Evolutionary conservation across 2,113 vertebrate genomes (phyloP), one percentile per base, ranked within the genome.

Genomic region (Hemicordylus capensis): DNA sequence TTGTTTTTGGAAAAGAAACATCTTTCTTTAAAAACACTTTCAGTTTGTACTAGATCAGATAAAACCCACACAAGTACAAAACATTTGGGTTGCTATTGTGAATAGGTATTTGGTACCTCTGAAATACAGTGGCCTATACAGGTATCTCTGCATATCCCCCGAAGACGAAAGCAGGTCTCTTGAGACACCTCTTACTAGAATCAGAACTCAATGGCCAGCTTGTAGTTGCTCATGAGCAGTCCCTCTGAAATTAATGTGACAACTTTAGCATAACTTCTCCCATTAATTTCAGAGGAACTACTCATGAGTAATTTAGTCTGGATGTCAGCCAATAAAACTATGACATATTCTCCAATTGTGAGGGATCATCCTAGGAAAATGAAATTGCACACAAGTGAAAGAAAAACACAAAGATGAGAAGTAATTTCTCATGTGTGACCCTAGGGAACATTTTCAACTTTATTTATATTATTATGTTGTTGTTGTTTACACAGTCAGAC

Each of bases 1-100:
- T 89, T 85, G 54, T 74, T 90, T 94, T 86, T 67, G 88, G 63
- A 87, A 91, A 56, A 87, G 31, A 93, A 93, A 92, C 66, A 48
- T 81, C 80, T 86, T 89, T 64, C 70, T 87, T 86, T 73, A 91
- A 87, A 86, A 5, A 8, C 85, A 76, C 31, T 83, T 80, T 34
- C 28, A 79, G 80, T 34, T 63, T 86, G 28, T 61, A 26, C 26
- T 69, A 64, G 42, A 84, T 85, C 0, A 56, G 76, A 83, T 80
- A 76, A 83, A 86, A 78, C n/a, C 74, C 58, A 61, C 56, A 1
- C 28, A 77, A 90, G 22, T 15, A 80, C 72, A 44, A 85, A 85
- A 88, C 58, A 28, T 56, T 85, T 74, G 5, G 44, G 76, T 56
- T 79, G 66, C n/a, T 87, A 84, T 82, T 74, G 51, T 37, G 59